Base-by-base conservation (phyloP, 2,113 vertebrate species). In the rabbit (Oryctolagus cuniculus) region DNA sequence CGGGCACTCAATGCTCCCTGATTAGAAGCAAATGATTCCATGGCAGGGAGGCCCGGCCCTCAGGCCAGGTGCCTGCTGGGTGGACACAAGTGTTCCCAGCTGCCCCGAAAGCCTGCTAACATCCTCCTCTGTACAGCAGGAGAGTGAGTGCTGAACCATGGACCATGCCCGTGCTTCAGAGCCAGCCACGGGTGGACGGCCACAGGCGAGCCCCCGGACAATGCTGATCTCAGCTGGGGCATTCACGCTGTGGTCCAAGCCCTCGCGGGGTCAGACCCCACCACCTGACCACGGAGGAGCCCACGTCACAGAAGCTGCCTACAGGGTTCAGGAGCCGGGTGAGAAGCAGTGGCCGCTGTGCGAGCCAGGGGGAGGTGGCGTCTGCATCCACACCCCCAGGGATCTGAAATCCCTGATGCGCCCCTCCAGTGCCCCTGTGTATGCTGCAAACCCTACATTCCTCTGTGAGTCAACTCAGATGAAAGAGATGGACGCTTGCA, bases 121-220 rank as follows among this genome's bases (percentile, higher is more conserved):
- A 86, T 74, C 29, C 80, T 90, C 75, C 74, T 67, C 85, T 94
- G 38, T 77, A 77, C 21, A 81, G 77, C 96, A 70, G 73, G 73
- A 81, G 87, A 94, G 87, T 3, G 38, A 74, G 91, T 81, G 75
- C 91, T 94, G 87, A 96, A 85, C 96, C 97, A 96, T 89, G 97
- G 95, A 97, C 97, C 96, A 96, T 96, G 95, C 0, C 27, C 69
- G 93, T 15, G 72, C 74, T 90, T 96, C 94, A 94, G 94, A 96
- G 89, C 10, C 69, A 74, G 4, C 10, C 55, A 64, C 1, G 9
- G 64, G 78, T 1, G 1, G 72, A 91, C 77, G 82, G 36, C 89
- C 53, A 11, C 19, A 21, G 36, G 84, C 0, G 2, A 96, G 53
- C 79, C 79, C 66, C 95, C 91, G 0, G 8, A 94, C 78, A 96